Evolutionary conservation across 2,888 invertebrate species (phyloP).

Genomic region (Caenorhabditis angaria): DNA sequence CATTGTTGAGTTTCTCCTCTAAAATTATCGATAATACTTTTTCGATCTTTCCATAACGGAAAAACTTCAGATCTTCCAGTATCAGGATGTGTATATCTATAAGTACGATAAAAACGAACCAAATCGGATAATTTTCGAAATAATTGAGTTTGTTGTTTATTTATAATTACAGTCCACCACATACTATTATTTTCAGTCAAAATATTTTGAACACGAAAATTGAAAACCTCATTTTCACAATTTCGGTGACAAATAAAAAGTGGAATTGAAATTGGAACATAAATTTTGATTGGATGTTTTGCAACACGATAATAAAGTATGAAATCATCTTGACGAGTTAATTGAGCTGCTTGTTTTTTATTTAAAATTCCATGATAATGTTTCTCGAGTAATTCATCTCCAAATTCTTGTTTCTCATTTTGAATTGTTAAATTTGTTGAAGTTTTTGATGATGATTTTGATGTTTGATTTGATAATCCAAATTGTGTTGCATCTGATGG

Average conservation of each 20-base stretch:
- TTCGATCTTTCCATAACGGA: conserved; percentile 22
- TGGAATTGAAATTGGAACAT: conserved; percentile 14
- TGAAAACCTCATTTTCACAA: conserved; percentile 30
- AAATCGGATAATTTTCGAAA: conserved; percentile 34
- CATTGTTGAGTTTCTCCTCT: neutral
- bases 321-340: conserved; percentile 26
- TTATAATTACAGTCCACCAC: conserved; percentile 43
- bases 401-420: no score
- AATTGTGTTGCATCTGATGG: neutral
- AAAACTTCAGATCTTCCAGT: conserved; percentile 29
- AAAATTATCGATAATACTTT: neutral
- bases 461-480: neutral
- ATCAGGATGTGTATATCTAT: conserved; percentile 30
- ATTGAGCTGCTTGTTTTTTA: conserved; percentile 25
- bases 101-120: conserved; percentile 36
- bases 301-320: conserved; percentile 36
- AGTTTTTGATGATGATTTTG: neutral
- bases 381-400: conserved; percentile 11
- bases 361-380: conserved; percentile 36
- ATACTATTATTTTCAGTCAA: conserved; percentile 32
- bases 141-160: conserved; percentile 32
- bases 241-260: conserved; percentile 38
- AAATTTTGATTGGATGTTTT: conserved; percentile 14
- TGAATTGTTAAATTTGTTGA: neutral
- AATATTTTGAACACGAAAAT: conserved; percentile 33